Conservation (phyloP, 2,888 invertebrate species). For the Pyrochroa serraticornis region DNA sequence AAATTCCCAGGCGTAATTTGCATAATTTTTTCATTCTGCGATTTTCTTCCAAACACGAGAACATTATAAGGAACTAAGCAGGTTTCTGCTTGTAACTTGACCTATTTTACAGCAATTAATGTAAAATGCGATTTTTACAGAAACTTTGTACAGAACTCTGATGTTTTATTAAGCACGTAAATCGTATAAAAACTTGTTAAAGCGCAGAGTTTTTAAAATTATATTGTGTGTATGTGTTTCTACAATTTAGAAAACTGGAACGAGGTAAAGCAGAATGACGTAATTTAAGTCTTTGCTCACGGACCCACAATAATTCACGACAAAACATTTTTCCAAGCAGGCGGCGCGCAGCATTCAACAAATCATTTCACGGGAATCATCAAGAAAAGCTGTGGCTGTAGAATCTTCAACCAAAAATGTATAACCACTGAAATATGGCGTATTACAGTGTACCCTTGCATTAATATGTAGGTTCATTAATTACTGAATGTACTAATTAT, state of each 20-base stretch:
- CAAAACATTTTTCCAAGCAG: conserved; percentile 47
- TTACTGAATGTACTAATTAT: too few species aligned
- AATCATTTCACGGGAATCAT: conserved; percentile 41
- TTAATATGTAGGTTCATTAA: too few species aligned
- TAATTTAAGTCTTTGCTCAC: conserved; percentile 51
- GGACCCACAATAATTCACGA: conserved; percentile 50
- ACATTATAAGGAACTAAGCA: too few species aligned
- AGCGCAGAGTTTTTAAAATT: conserved; percentile 16
- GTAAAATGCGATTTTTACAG: neutral
- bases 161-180: conserved; percentile 17
- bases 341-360: conserved; percentile 42
- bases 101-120: neutral
- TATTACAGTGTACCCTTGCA: neutral
- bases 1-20: too few species aligned
- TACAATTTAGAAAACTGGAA: conserved; percentile 38
- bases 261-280: conserved; percentile 44
- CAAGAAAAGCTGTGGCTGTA: conserved; percentile 42
- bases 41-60: too few species aligned
- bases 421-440: neutral
- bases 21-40: too few species aligned
- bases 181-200: conserved; percentile 17
- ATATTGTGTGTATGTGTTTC: conserved; percentile 17
- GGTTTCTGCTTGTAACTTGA: too few species aligned
- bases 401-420: conserved; percentile 15
- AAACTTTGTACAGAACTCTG: neutral